Evolutionary conservation across 2,888 invertebrate genomes (phyloP).

Genomic region (Leptothorax acervorum): DNA sequence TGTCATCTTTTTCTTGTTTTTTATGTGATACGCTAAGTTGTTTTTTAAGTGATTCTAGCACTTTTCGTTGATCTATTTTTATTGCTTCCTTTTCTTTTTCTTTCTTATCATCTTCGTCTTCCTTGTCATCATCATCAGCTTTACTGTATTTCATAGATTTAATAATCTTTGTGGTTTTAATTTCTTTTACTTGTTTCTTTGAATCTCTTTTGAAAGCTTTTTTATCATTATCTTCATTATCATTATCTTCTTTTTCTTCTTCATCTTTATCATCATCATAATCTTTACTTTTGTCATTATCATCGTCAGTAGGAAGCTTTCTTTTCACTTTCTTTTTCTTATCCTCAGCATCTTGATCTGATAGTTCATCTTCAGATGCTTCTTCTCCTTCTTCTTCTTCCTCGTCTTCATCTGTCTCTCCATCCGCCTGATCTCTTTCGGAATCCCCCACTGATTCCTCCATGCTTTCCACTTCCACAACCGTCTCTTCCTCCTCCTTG

Average conservation of each 20-base stretch:
- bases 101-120: constrained; percentile 27
- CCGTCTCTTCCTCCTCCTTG: constrained; percentile 58
- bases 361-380: constrained; percentile 70
- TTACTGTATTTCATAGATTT: constrained; percentile 71
- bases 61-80: constrained; percentile 31
- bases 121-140: constrained; percentile 64
- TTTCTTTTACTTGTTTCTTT: constrained; percentile 41
- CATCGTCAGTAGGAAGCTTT: constrained; percentile 50
- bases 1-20: constrained; percentile 20
- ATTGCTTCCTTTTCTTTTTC: background rate
- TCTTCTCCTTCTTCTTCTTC: constrained; percentile 13
- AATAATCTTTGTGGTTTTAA: constrained; percentile 21
- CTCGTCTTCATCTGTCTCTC: constrained; percentile 20
- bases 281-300: constrained; percentile 42
- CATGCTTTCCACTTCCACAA: constrained; percentile 49
- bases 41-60: constrained; percentile 13
- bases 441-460: constrained; percentile 21
- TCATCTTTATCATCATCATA: constrained; percentile 62
- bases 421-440: background rate
- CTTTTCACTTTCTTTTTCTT: constrained; percentile 62
- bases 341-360: constrained; percentile 78
- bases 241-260: constrained; percentile 76
- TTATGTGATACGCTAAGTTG: background rate
- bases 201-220: constrained; percentile 68
- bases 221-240: constrained; percentile 72